phyloP scores from a whole-genome alignment of 2,797 vertebrate species.

The Notolepis coatsorum region DNA sequence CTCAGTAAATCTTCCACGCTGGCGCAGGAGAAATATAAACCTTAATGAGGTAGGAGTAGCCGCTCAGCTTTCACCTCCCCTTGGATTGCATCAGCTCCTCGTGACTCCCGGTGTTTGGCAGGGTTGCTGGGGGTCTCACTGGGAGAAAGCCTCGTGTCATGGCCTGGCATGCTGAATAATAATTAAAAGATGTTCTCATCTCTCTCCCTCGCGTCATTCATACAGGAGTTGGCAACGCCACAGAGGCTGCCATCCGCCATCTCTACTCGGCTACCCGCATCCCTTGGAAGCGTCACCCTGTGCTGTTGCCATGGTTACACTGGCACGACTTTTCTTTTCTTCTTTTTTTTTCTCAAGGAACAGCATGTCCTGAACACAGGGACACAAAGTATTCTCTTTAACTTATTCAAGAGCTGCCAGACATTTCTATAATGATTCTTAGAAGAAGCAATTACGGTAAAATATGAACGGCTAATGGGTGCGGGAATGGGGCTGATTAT shows the following conservation, averaged over 20 bases:
- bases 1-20: too few species aligned
- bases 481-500: neutral
- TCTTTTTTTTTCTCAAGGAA: conserved; percentile 10
- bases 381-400: conserved; percentile 9
- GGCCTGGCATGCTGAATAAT: conserved; percentile 36
- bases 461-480: neutral
- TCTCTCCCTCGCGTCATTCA: conserved; percentile 29
- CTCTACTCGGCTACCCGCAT: conserved; percentile 10
- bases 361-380: neutral
- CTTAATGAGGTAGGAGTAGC: too few species aligned
- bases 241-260: neutral
- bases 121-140: neutral
- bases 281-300: conserved; percentile 33
- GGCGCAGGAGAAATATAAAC: too few species aligned
- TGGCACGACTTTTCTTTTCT: conserved; percentile 12
- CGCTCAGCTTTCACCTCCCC: conserved; percentile 59
- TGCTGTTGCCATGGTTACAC: conserved; percentile 62
- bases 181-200: conserved; percentile 36
- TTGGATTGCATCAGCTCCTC: conserved; percentile 55
- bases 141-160: neutral
- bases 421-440: conserved; percentile 1
- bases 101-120: conserved; percentile 23
- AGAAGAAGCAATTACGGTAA: conserved; percentile 8
- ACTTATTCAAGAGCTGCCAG: conserved; percentile 1
- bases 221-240: conserved; percentile 16